phyloP scores from a whole-genome alignment of 2,797 vertebrate genomes.

The Emys orbicularis region DNA sequence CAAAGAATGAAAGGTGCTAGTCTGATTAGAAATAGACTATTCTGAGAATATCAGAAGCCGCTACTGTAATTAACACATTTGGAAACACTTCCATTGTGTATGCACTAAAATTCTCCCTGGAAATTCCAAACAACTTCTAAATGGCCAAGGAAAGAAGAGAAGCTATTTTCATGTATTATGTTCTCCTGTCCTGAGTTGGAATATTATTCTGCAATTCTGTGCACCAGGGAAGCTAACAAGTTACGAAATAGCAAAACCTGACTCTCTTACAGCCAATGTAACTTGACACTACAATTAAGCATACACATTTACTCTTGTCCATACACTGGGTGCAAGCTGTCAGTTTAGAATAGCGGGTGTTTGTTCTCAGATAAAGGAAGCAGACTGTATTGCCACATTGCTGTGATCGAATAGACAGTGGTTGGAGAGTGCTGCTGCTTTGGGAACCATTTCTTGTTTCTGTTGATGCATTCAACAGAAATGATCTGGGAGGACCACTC shows the following conservation, averaged over 20 bases:
- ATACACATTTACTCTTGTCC: background rate
- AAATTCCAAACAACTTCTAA: background rate
- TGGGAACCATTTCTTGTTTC: background rate
- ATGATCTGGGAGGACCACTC: background rate
- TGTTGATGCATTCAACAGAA: background rate
- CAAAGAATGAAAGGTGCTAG: background rate
- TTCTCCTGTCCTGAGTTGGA: background rate
- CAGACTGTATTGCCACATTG: fast-evolving
- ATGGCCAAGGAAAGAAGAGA: background rate
- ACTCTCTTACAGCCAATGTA: background rate
- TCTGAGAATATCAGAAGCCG: background rate
- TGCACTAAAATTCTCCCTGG: background rate
- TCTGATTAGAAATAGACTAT: background rate
- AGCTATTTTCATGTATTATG: background rate
- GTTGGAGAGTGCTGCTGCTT: background rate
- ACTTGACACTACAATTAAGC: background rate
- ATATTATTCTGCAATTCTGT: background rate
- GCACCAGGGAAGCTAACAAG: background rate
- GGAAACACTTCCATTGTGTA: background rate
- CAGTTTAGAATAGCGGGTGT: background rate
- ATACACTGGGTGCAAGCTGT: background rate
- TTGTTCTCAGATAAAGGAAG: background rate
- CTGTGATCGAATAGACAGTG: background rate
- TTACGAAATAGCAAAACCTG: background rate
- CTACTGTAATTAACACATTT: background rate